Conservation (phyloP, 2,113 vertebrate genomes). For the Illadopsis cleaveri region DNA sequence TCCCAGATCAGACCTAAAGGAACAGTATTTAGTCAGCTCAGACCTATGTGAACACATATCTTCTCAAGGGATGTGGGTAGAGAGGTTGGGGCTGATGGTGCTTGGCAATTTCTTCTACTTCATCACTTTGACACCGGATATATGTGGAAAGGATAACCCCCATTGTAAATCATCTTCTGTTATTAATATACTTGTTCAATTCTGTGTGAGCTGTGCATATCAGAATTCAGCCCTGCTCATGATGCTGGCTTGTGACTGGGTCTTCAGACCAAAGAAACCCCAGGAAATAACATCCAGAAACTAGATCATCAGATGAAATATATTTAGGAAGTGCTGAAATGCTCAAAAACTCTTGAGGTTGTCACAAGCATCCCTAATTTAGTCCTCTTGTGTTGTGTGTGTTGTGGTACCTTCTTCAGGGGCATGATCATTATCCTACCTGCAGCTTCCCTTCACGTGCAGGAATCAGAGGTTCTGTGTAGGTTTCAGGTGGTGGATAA, state of each 20-base stretch:
- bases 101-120: not conserved
- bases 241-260: not conserved
- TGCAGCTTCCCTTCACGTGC: not conserved
- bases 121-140: not conserved
- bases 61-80: not conserved
- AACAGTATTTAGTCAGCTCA: rapidly evolving
- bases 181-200: not conserved
- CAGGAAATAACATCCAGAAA: not conserved
- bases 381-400: not conserved
- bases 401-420: not conserved
- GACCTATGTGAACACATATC: not conserved
- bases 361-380: not conserved
- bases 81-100: not conserved
- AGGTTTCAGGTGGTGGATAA: not conserved
- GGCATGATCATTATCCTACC: not conserved
- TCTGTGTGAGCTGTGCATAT: not conserved
- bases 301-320: not conserved
- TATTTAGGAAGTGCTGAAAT: not conserved
- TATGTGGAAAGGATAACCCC: not conserved
- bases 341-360: not conserved
- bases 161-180: not conserved
- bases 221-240: not conserved
- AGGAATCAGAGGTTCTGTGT: not conserved
- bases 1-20: not conserved
- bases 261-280: not conserved